Base-by-base conservation (phyloP, 2,888 invertebrate genomes). In the Tenodera sinensis region DNA sequence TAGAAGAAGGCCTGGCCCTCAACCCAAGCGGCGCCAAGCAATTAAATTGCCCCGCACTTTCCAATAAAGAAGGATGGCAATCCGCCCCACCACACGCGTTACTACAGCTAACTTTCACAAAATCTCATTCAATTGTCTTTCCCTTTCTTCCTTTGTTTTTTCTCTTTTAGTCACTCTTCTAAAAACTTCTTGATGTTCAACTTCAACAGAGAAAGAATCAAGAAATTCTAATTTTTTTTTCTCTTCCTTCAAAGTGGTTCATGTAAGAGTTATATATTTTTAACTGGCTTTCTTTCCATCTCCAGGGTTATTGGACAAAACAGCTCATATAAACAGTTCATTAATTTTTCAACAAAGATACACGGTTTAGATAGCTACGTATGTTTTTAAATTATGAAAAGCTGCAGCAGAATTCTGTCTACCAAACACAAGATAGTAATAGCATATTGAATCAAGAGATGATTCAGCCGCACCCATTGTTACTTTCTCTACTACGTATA, bases 31-130 rank as follows among this genome's bases (percentile, higher is more conserved):
- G 85, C 86, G 88, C 89, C 90, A 88, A 89, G 90, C 90, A 90
- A 90, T 90, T 90, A 90, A 90, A 90, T 90, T 90, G 90, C 89
- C 87, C 88, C 83, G 30, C 89, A 90, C 90, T 90, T 90, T 90
- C 90, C 90, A 90, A 90, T 90, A 90, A 89, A 90, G 89, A 90
- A 90, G 89, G 88, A 89, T 89, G 90, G 89, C 83, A 34, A 83
- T 42, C 28, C 34, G 83, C 89, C 54, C 81, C 83, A 83, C 88
- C 27, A 84, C 84, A 71, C 54, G 54, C 54, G 54, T 71, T 71
- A 71, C 54, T 71, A 71, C 54, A 71, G 90, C 90, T 89, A 90
- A 90, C 88, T 90, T 87, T 90, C 89, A 89, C 82, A 88, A 90
- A 90, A 90, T 90, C 90, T 90, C 90, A 90, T 90, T 90, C 89